Evolutionary conservation across 1,140 invertebrate species (phyloP).

Genomic region (Saccostrea echinata): DNA sequence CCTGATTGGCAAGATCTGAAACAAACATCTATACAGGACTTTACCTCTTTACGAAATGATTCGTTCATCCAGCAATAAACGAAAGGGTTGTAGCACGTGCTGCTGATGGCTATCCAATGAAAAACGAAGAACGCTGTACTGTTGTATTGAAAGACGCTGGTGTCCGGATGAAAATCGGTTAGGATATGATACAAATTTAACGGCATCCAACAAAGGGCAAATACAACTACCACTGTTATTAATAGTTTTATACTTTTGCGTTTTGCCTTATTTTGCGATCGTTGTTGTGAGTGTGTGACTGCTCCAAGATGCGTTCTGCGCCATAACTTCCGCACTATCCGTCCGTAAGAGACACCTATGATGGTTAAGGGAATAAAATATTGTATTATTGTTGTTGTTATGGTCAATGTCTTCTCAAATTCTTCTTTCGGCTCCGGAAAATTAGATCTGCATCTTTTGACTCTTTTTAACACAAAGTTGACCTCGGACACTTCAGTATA

Average conservation of each 20-base stretch:
- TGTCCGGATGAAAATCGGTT: constrained; percentile 80
- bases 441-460: constrained; percentile 76
- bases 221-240: constrained; percentile 81
- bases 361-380: constrained; percentile 82
- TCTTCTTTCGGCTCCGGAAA: constrained; percentile 70
- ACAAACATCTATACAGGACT: constrained; percentile 68
- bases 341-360: constrained; percentile 79
- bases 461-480: constrained; percentile 51
- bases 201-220: constrained; percentile 82
- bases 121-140: constrained; percentile 80
- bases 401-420: constrained; percentile 78
- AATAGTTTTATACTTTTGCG: constrained; percentile 80
- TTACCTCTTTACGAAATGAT: constrained; percentile 74
- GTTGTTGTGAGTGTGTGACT: constrained; percentile 73
- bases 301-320: constrained; percentile 71
- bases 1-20: constrained; percentile 26
- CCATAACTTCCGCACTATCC: constrained; percentile 75
- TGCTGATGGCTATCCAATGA: constrained; percentile 82
- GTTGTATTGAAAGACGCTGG: constrained; percentile 68
- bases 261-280: constrained; percentile 73
- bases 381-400: constrained; percentile 81
- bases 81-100: constrained; percentile 83
- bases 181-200: constrained; percentile 82
- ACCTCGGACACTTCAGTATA: constrained; percentile 73
- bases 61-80: constrained; percentile 83